These are phyloP conservation scores for Xanthia togata DNA, from an alignment of 2,888 invertebrate genomes.

Conservation along the genomic window DNA sequence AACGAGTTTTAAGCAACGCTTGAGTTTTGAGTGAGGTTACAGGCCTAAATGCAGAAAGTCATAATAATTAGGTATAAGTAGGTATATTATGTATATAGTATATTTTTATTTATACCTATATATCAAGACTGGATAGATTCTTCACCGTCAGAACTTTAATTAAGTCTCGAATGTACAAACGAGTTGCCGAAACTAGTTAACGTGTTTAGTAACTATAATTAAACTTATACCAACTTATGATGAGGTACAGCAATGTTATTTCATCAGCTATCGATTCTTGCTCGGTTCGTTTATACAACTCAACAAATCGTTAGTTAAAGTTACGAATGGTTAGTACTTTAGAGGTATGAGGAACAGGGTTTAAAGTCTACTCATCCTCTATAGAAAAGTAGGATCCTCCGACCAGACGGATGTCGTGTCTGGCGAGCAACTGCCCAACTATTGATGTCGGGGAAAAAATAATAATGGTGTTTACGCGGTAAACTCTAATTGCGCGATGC, in stretches of 20 bases:
- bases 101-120: conserved; percentile 36
- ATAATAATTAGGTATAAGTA: too few relatives aligned
- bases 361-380: too few relatives aligned
- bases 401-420: too few relatives aligned
- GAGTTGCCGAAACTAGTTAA: conserved; percentile 84
- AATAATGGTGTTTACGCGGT: too few relatives aligned
- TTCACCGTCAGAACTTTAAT: conserved; percentile 78
- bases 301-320: neutral
- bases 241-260: conserved; percentile 69
- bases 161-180: conserved; percentile 81
- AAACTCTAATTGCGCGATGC: too few relatives aligned
- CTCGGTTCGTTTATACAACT: neutral
- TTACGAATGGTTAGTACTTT: neutral
- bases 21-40: too few relatives aligned
- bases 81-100: neutral
- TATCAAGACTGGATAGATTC: conserved; percentile 63
- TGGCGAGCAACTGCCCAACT: too few relatives aligned
- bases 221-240: conserved; percentile 80
- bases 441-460: too few relatives aligned
- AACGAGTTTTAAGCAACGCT: too few relatives aligned
- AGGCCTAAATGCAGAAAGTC: too few relatives aligned
- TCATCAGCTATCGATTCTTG: conserved; percentile 55
- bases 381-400: too few relatives aligned
- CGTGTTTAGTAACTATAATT: conserved; percentile 81
- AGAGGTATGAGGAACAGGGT: too few relatives aligned